These are phyloP conservation scores for Cochlearius cochlearius DNA, from an alignment of 2,113 vertebrate genomes.

Conservation along the genomic window DNA sequence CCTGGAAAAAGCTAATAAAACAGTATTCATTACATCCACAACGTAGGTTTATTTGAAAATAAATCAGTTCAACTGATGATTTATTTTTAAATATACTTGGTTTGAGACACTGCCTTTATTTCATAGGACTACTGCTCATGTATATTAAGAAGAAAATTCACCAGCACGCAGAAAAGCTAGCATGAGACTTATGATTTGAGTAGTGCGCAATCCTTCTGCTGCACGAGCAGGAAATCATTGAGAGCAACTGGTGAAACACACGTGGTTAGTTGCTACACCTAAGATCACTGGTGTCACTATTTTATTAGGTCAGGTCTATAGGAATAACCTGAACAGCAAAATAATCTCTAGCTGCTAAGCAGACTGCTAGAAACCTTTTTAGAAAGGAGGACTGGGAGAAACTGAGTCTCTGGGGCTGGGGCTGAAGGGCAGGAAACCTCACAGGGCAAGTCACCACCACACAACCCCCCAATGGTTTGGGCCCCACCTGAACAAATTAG, in stretches of 20 bases:
- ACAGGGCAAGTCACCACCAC: background rate
- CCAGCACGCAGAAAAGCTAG: background rate
- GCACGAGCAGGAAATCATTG: background rate
- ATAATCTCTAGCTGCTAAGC: background rate
- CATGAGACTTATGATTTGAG: background rate
- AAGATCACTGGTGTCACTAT: background rate
- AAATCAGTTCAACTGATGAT: background rate
- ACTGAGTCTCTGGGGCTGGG: background rate
- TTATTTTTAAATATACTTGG: background rate
- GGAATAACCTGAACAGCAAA: background rate
- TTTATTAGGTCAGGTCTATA: background rate
- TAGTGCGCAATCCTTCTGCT: background rate
- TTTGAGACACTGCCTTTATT: background rate
- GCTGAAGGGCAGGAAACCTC: background rate
- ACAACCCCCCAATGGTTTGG: background rate
- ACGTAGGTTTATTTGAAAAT: background rate
- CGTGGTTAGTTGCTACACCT: background rate
- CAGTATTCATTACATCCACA: background rate
- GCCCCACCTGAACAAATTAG: background rate
- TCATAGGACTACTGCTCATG: background rate
- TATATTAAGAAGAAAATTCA: background rate
- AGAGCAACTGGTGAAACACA: background rate
- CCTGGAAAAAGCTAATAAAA: background rate
- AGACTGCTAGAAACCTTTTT: background rate
- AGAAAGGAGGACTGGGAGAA: background rate